These are phyloP conservation scores for Caenorhabditis zanzibari DNA, from an alignment of 2,888 invertebrate species.

Conservation along the genomic window DNA sequence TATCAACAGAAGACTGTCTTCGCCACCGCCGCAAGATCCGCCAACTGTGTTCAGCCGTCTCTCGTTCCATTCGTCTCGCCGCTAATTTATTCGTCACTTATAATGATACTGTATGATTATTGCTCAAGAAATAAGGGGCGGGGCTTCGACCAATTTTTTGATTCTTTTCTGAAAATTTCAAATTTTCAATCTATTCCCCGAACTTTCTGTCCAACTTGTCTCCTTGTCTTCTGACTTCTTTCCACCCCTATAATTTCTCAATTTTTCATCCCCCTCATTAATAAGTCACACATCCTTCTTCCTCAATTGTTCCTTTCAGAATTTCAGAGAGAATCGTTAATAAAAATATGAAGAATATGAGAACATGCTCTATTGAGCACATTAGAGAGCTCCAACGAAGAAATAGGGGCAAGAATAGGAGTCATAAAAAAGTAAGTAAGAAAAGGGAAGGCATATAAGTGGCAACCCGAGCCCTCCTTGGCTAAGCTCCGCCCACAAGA, in stretches of 20 bases:
- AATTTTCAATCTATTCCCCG: too few species aligned
- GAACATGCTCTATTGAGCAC: constrained; percentile 42
- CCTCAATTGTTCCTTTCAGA: neutral
- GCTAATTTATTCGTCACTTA: constrained; percentile 1
- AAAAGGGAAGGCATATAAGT: constrained; percentile 54
- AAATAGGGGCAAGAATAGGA: neutral
- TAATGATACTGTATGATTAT: neutral
- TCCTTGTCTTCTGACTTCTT: neutral
- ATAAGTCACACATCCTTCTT: constrained; percentile 6
- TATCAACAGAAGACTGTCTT: neutral
- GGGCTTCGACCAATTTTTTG: too few species aligned
- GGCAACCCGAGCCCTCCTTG: constrained; percentile 20
- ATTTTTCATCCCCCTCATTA: neutral
- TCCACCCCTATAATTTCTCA: neutral
- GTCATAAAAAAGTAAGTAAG: constrained; percentile 45
- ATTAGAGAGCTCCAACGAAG: neutral
- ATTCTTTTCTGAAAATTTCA: too few species aligned
- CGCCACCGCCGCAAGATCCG: neutral
- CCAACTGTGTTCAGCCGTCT: constrained; percentile 23
- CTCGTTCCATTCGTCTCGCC: constrained; percentile 23
- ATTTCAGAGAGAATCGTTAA: too few species aligned
- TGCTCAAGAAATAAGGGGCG: too few species aligned
- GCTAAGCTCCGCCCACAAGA: constrained; percentile 59
- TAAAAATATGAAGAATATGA: too few species aligned
- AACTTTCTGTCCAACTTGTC: neutral